phyloP scores from a whole-genome alignment of 2,113 vertebrate genomes.

The Urocolius indicus region DNA sequence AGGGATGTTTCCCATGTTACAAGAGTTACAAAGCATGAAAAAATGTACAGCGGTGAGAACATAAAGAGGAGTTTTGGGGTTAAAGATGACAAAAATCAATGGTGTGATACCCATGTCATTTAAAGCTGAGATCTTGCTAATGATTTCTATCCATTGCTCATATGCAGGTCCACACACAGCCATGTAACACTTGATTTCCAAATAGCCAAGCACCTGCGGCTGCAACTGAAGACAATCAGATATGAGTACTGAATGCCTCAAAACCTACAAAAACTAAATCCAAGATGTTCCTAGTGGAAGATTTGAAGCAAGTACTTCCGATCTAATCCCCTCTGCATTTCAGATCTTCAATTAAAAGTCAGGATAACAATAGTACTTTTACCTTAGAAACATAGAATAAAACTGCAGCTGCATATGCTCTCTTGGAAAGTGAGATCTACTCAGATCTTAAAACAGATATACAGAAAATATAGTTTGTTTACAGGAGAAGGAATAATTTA shows the following conservation, averaged over 20 bases:
- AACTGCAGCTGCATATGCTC: background rate
- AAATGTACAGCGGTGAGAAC: too few relatives aligned
- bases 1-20: accelerated
- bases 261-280: background rate
- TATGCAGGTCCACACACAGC: background rate
- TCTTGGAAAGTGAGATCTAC: background rate
- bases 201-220: background rate
- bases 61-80: background rate
- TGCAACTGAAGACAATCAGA: background rate
- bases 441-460: too few relatives aligned
- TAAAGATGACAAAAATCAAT: background rate
- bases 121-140: background rate
- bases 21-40: background rate
- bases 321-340: background rate
- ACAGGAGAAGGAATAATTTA: too few relatives aligned
- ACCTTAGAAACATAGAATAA: background rate
- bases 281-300: background rate
- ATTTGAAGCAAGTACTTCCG: background rate
- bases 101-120: background rate
- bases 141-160: background rate
- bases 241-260: background rate
- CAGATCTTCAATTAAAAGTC: background rate
- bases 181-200: background rate
- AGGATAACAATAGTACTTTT: background rate
- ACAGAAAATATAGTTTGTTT: too few relatives aligned